Evolutionary conservation across 2,888 invertebrate genomes (phyloP).

Genomic region (Drosophila meridiana): DNA sequence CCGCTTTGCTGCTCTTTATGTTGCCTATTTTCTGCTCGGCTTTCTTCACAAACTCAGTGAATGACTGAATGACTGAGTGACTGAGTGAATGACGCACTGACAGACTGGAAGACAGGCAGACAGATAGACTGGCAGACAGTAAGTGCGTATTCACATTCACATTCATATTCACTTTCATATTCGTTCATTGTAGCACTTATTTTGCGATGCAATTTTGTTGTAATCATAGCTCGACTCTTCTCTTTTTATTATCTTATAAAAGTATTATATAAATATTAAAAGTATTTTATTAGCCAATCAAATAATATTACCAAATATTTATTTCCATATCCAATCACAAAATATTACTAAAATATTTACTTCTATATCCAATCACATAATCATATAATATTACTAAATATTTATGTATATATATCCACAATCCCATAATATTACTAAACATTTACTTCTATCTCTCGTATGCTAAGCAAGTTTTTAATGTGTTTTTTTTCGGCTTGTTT

Average conservation of each 20-base stretch:
- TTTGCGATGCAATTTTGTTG: not conserved
- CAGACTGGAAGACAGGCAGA: not conserved
- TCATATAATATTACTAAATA: not conserved
- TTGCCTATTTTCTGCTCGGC: constrained; percentile 45
- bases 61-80: not conserved
- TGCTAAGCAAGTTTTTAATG: constrained; percentile 1
- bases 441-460: not conserved
- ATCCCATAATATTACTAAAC: not conserved
- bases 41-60: constrained; percentile 9
- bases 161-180: not conserved
- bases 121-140: constrained; percentile 1
- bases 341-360: too few relatives aligned
- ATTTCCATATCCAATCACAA: too few relatives aligned
- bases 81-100: not conserved
- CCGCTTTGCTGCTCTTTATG: constrained; percentile 54
- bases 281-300: not conserved
- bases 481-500: not conserved
- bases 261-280: too few relatives aligned
- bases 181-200: not conserved
- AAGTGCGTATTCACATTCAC: constrained; percentile 20
- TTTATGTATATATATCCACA: too few relatives aligned
- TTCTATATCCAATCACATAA: too few relatives aligned
- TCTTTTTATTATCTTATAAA: too few relatives aligned
- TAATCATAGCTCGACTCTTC: constrained; percentile 25
- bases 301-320: not conserved